Percentiles rank a stretch among this genome's conserved stretches.
Evolutionary conservation across 2,797 vertebrate species (phyloP).

Genomic region (Phaenicophaeus curvirostris): DNA sequence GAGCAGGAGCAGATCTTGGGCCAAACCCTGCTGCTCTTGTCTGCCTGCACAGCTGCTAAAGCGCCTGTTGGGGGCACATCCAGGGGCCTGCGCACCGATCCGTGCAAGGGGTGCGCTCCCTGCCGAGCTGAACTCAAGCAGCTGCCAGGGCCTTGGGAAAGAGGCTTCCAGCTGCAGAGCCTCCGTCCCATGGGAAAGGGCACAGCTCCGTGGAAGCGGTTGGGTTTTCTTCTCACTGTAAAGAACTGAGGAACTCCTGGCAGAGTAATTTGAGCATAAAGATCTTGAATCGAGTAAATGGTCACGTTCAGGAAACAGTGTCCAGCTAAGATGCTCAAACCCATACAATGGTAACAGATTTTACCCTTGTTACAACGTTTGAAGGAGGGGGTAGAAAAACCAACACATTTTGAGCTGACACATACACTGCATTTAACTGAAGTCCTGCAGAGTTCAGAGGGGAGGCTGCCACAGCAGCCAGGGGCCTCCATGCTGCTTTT

Average conservation of each 20-base stretch:
- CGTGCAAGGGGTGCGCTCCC: accelerated
- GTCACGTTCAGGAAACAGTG: not conserved
- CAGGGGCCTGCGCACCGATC: accelerated
- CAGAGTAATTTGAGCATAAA: not conserved
- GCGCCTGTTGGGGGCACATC: accelerated
- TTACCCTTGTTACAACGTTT: not conserved
- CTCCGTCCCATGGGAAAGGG: not conserved
- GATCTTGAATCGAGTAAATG: not conserved
- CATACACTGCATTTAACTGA: accelerated
- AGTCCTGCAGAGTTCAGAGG: not conserved
- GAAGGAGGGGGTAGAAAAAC: no score
- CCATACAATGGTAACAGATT: not conserved
- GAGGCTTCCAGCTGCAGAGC: not conserved
- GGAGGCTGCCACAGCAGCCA: not conserved
- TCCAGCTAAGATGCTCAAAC: not conserved
- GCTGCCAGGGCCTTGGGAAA: not conserved
- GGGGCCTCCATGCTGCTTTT: not conserved
- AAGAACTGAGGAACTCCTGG: not conserved
- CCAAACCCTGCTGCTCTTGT: not conserved
- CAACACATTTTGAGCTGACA: not conserved
- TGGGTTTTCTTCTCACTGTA: not conserved
- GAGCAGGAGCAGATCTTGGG: not conserved
- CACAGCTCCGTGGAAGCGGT: not conserved
- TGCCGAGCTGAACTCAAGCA: accelerated
- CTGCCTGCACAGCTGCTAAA: not conserved